These are phyloP conservation scores for Nyctalus aviator DNA, from an alignment of 2,797 vertebrate species.

Conservation along the genomic window DNA sequence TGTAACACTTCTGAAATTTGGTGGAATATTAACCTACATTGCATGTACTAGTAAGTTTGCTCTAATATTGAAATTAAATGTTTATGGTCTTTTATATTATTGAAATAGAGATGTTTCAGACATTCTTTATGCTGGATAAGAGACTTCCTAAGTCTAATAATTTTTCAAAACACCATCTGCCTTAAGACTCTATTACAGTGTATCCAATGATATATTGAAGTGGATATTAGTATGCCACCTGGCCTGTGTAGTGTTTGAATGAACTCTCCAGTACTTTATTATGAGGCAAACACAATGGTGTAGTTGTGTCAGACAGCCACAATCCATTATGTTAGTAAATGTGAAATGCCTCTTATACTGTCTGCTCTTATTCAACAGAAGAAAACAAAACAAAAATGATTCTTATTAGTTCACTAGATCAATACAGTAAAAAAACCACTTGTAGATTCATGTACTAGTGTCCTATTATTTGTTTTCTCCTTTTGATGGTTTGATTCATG, in stretches of 20 bases:
- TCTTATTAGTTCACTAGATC: neutral
- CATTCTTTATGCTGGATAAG: neutral
- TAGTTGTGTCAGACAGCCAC: neutral
- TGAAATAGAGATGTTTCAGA: neutral
- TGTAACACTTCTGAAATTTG: neutral
- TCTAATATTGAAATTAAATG: neutral
- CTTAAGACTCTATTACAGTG: conserved; percentile 23
- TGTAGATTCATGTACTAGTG: neutral
- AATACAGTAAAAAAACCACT: neutral
- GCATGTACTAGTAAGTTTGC: neutral
- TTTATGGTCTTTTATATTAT: neutral
- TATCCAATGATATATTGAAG: neutral
- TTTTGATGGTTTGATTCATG: conserved; percentile 40
- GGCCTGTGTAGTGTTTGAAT: conserved; percentile 31
- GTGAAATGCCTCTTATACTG: neutral
- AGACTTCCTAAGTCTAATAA: conserved; percentile 1
- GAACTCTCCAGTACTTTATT: conserved; percentile 21
- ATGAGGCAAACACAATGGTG: neutral
- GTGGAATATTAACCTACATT: neutral
- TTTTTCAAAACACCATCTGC: conserved; percentile 48
- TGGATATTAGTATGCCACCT: conserved; percentile 33
- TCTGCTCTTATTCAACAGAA: conserved; percentile 10
- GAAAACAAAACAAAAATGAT: neutral
- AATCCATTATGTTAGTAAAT: neutral
- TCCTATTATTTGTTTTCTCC: conserved; percentile 1